Base-by-base conservation (phyloP, 2,113 vertebrate genomes). In the Saimiri boliviensis region DNA sequence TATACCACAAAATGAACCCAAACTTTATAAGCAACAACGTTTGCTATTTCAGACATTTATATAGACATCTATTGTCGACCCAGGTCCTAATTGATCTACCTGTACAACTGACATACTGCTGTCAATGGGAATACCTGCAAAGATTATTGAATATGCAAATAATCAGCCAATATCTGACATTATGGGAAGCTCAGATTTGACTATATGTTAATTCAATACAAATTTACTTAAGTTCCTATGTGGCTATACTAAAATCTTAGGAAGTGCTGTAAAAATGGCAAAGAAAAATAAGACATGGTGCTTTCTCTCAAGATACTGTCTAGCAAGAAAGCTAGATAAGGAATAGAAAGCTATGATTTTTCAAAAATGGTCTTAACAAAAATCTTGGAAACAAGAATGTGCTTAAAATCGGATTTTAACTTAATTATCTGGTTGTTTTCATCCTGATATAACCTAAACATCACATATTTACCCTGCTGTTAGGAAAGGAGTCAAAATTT, bases 111-210 rank as follows among this genome's bases (percentile, higher is more conserved):
- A 87, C 74, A 84, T 37, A 30, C 35, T 54, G 30, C 47, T 87
- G 84, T 96, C 95, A 87, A 45, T 90, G 84, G 52, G 47, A 79
- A 90, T 58, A 30, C n/a, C 1, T 3, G 47, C 25, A 25, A 60
- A 68, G 73, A 91, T 45, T 60, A 98, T 73, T 85, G 95, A 81
- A 45, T 68, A 97, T 97, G 94, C 76, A 97, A 96, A 96, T 92
- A 80, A n/a, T 27, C 42, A 37, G 79, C 84, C 96, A 74, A 89
- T 97, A 93, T 74, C 47, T 91, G 83, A 94, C 94, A 89, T 68
- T 27, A n/a, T 9, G n/a, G 73, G 11, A 79, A 37, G 8, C 35
- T 71, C 70, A 23, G 32, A 86, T 84, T 89, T 87, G 79, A 92
- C 74, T 80, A n/a, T 79, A 32, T 97, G 86, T n/a, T 83, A 86